These are phyloP conservation scores for Dynastes grantii DNA, from an alignment of 2,888 invertebrate genomes.

Conservation along the genomic window DNA sequence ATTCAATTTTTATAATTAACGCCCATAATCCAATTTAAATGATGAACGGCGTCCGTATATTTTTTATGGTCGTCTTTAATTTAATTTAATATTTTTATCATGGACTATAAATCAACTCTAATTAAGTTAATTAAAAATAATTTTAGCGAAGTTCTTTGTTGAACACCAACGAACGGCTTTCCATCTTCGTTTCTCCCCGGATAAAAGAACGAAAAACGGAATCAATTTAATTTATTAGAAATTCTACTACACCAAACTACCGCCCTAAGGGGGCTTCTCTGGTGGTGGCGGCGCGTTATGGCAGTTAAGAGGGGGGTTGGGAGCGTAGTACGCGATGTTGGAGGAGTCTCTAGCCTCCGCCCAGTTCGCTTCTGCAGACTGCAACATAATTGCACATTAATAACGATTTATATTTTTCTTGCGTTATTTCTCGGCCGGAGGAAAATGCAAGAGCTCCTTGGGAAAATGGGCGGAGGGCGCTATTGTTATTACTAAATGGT, in stretches of 20 bases:
- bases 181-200: constrained; percentile 46
- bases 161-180: background rate
- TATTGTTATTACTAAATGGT: constrained; percentile 23
- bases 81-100: constrained; percentile 70
- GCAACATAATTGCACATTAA: constrained; percentile 57
- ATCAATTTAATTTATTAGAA: constrained; percentile 69
- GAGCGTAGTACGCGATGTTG: background rate
- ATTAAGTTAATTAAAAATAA: constrained; percentile 68
- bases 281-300: constrained; percentile 5
- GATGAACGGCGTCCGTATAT: constrained; percentile 63
- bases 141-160: constrained; percentile 67
- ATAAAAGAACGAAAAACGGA: constrained; percentile 64
- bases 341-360: background rate
- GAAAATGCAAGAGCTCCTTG: constrained; percentile 21
- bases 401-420: constrained; percentile 54
- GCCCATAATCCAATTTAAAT: constrained; percentile 65
- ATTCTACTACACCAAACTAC: constrained; percentile 52
- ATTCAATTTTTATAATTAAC: constrained; percentile 66
- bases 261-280: background rate
- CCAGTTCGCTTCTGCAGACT: constrained; percentile 41
- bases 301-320: background rate
- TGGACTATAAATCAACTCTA: constrained; percentile 62
- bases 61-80: constrained; percentile 69
- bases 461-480: constrained; percentile 1
- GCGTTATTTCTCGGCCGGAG: constrained; percentile 3